Conservation (phyloP, 2,797 vertebrate species). For the Alexandromys oeconomus region DNA sequence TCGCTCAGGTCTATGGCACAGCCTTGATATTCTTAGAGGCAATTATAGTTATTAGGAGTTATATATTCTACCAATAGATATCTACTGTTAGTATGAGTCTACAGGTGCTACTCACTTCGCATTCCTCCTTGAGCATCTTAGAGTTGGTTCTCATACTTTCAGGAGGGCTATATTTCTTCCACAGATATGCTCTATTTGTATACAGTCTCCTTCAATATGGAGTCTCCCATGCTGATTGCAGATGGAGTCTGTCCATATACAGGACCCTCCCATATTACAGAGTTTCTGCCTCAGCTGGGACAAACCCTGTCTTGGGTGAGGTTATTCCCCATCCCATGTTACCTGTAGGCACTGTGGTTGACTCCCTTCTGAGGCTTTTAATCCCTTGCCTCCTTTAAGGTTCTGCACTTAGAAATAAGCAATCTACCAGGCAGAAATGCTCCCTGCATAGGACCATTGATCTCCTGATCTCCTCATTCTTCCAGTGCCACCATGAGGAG, state of each 20-base stretch:
- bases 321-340: background rate
- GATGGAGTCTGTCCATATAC: background rate
- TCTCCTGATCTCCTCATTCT: background rate
- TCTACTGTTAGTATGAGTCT: rapidly evolving
- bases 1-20: background rate
- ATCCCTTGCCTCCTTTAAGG: background rate
- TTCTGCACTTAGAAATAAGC: background rate
- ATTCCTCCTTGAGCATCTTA: background rate
- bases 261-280: rapidly evolving
- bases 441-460: background rate
- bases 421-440: background rate
- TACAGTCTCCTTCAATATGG: background rate
- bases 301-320: background rate
- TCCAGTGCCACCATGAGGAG: background rate
- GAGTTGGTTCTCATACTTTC: background rate
- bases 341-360: background rate
- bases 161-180: background rate
- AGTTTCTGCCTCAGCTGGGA: background rate
- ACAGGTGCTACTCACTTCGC: background rate
- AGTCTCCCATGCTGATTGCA: background rate
- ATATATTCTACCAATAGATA: background rate
- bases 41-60: background rate
- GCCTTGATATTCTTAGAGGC: background rate
- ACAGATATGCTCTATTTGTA: background rate
- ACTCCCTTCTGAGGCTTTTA: background rate